Base-by-base conservation (phyloP, 1,140 invertebrate species). In the Drosophila littoralis region DNA sequence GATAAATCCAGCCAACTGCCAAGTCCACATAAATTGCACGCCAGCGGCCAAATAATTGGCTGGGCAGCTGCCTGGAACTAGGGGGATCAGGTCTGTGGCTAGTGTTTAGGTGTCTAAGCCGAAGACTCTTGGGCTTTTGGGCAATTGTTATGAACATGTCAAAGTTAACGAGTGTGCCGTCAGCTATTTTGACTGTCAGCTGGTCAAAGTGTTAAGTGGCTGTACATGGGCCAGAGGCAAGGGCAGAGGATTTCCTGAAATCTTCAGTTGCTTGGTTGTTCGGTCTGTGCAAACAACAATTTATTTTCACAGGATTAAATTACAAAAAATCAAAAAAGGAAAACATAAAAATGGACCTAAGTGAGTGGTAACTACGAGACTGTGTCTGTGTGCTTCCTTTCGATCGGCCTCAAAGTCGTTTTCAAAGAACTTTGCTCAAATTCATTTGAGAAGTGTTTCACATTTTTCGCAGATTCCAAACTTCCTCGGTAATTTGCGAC, bases 141-240 rank as follows among this genome's bases (percentile, higher is more conserved):
- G 60, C 79, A 89, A 88, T 89, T 84, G 80, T 88, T 88, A 88
- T 88, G 84, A 88, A 88, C 84, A 88, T 88, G 85, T 88, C 84
- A 88, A 88, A 88, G 84, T 80, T 80, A 88, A 89, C 81, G 75
- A 89, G 75, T 81, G 17, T 33, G 59, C 73, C 55, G 60, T 54
- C 51, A 64, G 66, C 75, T 63, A 75, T 76, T 79, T 66, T 46
- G 61, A 72, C 84, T 89, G 84, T 88, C 84, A 88, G 84, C 80
- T 67, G 74, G 80, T 72, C 80, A 84, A 80, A 84, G 85, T 78
- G 83, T 75, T 89, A 89, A 88, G 70, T 88, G 84, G 66, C 50
- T 43, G 22, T 15, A 42, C 42, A 51, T 48, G 35, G 10, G 9
- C 36, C 32, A 9, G 32, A 22, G 40, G 43, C 43, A 22, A 32